Base-by-base conservation (phyloP, 2,797 vertebrate genomes). In the Diglossa cyanea region DNA sequence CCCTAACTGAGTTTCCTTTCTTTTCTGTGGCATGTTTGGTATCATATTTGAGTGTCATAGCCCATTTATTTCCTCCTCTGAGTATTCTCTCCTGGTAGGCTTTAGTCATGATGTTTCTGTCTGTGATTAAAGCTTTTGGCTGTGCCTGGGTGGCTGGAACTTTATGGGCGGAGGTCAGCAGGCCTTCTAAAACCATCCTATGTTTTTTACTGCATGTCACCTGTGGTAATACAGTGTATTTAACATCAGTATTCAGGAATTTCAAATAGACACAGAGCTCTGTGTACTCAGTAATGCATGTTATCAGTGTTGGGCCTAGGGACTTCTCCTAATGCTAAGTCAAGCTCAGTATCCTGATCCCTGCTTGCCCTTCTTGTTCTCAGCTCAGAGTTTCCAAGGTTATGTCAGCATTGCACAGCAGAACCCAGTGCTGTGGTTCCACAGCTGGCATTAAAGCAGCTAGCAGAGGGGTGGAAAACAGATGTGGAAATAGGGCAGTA, bases 261-360 rank as follows among this genome's bases (percentile, higher is more conserved):
- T 58, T 70, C 58, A 57, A 13, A 24, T 1, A 55, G 54, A 26
- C 33, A 30, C 7, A 18, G 18, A 53, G 8, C 37, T 24, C 4
- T 4, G 7, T 23, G 12, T 53, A 20, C 33, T 57, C 39, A 68
- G 54, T 31, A 47, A 35, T 0, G 0, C 0, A 1, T 7, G 3
- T 51, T 57, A 31, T 9, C 31, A 30, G 5, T 28, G 17, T 4
- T 47, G 25, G 24, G 44, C 60, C 23, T 58, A n/a, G 16, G 76
- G 23, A 24, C 21, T 73, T 50, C 33, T 83, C 14, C 21, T 25
- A 66, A 13, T 26, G 40, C 35, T 24, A 54, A 66, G 17, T 17
- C 40, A 68, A 14, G 37, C 13, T 88, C 44, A 40, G 3, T 26
- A 30, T 37, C 14, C 21, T 37, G 39, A 16, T 68, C 7, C 28